phyloP scores from a whole-genome alignment of 2,113 vertebrate species.

The Brachypteracias leptosomus region DNA sequence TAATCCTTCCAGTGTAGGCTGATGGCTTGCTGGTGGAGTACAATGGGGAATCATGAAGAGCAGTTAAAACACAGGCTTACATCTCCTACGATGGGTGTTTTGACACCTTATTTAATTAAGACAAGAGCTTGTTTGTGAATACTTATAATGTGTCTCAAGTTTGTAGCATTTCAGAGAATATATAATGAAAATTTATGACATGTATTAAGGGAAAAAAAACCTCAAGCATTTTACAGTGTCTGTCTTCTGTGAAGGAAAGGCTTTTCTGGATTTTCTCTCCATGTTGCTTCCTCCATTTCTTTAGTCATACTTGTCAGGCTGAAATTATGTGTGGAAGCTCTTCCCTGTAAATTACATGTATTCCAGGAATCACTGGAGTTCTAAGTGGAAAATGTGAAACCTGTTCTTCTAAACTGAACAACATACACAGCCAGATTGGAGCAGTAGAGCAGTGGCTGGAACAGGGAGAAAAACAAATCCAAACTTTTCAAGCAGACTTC shows the following conservation, averaged over 20 bases:
- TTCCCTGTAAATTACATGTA: not conserved
- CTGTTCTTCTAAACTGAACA: not conserved
- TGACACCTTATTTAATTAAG: not conserved
- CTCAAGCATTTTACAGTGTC: not conserved
- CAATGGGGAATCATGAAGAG: not conserved
- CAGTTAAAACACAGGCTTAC: not conserved
- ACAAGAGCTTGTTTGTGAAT: not conserved
- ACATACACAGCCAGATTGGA: not conserved
- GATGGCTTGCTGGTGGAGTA: not conserved
- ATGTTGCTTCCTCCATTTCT: not conserved
- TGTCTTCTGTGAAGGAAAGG: not conserved
- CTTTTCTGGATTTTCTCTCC: not conserved
- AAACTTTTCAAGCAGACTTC: not conserved
- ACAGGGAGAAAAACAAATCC: not conserved
- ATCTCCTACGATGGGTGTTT: not conserved
- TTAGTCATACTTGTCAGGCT: not conserved
- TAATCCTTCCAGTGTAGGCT: not conserved
- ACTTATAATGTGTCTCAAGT: not conserved
- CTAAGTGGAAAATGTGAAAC: conserved; percentile 39
- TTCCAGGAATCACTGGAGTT: conserved; percentile 50
- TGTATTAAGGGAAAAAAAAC: not conserved
- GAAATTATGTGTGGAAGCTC: conserved; percentile 11
- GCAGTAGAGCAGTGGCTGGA: not conserved
- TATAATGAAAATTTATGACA: not conserved
- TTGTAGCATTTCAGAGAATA: not conserved